Conservation (phyloP, 2,113 vertebrate genomes). For the Machaerirhynchus nigripectus region DNA sequence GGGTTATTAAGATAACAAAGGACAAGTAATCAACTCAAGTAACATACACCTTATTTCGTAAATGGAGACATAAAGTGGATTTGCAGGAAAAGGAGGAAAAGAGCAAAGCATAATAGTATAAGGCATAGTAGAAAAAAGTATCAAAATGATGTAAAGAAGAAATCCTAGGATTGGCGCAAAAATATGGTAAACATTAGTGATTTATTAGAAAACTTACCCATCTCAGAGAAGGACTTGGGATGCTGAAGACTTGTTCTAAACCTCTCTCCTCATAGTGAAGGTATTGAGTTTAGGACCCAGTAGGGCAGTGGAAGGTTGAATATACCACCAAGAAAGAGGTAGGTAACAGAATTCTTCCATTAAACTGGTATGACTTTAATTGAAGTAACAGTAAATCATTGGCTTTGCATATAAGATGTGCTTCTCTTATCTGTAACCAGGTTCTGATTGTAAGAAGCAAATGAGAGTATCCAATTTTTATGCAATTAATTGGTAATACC, state of each 20-base stretch:
- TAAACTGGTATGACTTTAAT: background rate
- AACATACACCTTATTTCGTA: background rate
- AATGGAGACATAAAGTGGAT: background rate
- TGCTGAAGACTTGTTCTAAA: background rate
- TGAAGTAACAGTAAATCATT: background rate
- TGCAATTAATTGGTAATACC: background rate
- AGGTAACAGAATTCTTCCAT: background rate
- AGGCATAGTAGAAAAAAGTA: background rate
- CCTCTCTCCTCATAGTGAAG: background rate
- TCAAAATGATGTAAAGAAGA: background rate
- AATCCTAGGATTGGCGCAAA: background rate
- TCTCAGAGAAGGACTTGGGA: background rate
- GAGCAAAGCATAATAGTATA: background rate
- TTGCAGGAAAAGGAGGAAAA: background rate
- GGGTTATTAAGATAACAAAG: background rate
- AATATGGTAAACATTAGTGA: background rate
- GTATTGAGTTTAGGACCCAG: background rate
- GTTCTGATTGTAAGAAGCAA: background rate
- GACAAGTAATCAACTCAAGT: background rate
- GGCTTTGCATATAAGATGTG: rapidly evolving
- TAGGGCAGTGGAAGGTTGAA: background rate
- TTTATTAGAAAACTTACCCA: background rate
- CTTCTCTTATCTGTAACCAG: background rate
- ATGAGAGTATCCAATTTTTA: background rate
- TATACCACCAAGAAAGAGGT: background rate